Percentiles rank a stretch among this genome's conserved stretches.
Evolutionary conservation across 1,140 invertebrate genomes (phyloP).

Genomic region (Zophobas morio): DNA sequence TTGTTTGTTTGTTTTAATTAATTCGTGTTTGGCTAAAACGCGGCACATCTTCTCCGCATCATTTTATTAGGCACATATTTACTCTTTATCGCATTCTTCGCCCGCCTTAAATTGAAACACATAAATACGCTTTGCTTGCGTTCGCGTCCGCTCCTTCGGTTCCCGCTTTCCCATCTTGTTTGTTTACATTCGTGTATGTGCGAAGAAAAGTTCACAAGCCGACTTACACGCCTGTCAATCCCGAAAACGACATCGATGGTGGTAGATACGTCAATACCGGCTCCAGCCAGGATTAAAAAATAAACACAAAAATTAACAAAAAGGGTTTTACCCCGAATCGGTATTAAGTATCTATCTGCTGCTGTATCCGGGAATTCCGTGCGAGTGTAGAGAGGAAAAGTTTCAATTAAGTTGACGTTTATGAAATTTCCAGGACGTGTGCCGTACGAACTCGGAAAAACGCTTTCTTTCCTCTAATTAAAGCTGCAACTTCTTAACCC

Average conservation of each 20-base stretch:
- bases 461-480: conserved; percentile 24
- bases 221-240: conserved; percentile 17
- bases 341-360: no score
- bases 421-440: conserved; percentile 27
- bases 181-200: conserved; percentile 8
- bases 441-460: conserved; percentile 12
- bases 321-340: no score
- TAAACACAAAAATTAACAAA: no score
- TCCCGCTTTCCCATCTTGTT: conserved; percentile 20
- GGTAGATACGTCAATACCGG: not conserved
- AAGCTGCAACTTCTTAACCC: conserved; percentile 37
- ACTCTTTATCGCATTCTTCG: conserved; percentile 5
- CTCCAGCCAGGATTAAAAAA: no score
- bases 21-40: not conserved
- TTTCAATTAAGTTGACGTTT: conserved; percentile 39
- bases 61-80: conserved; percentile 6
- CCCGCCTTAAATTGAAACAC: conserved; percentile 5
- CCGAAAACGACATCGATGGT: conserved; percentile 22
- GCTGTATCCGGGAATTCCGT: no score
- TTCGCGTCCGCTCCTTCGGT: not conserved
- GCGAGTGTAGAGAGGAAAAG: conserved; percentile 4
- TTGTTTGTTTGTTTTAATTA: conserved; percentile 29
- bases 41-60: conserved; percentile 3
- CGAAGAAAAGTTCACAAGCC: conserved; percentile 20
- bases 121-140: not conserved